phyloP scores from a whole-genome alignment of 1,140 invertebrate species.

The Melitaea cinxia region DNA sequence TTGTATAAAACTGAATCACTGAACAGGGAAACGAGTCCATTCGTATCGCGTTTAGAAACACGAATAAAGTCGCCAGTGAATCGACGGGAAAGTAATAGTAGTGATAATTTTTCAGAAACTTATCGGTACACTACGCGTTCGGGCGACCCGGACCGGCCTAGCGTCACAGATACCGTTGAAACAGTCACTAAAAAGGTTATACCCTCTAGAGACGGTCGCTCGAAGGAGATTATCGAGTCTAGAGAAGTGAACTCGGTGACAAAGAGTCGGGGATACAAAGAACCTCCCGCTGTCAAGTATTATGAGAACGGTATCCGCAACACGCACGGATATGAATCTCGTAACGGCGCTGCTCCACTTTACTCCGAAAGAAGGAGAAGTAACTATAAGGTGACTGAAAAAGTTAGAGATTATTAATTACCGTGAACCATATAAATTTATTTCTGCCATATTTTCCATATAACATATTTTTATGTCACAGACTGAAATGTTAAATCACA shows the following conservation, averaged over 20 bases:
- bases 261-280: constrained; percentile 83
- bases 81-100: constrained; percentile 83
- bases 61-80: constrained; percentile 72
- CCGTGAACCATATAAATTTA: constrained; percentile 17
- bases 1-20: constrained; percentile 78
- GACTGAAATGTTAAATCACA: constrained; percentile 64
- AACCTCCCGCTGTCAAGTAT: constrained; percentile 74
- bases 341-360: constrained; percentile 61
- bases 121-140: constrained; percentile 85
- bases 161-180: constrained; percentile 86
- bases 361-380: constrained; percentile 74
- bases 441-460: constrained; percentile 70
- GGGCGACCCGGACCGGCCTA: constrained; percentile 84
- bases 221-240: constrained; percentile 85
- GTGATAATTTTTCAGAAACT: constrained; percentile 87
- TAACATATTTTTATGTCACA: constrained; percentile 61
- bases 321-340: constrained; percentile 65
- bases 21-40: constrained; percentile 76
- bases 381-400: constrained; percentile 78
- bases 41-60: constrained; percentile 71
- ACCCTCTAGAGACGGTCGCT: constrained; percentile 83
- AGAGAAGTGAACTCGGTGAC: constrained; percentile 86
- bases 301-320: constrained; percentile 76
- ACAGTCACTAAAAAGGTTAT: constrained; percentile 85
- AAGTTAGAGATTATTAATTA: constrained; percentile 77